Percentiles rank a stretch among this genome's conserved stretches.
phyloP scores from a whole-genome alignment of 2,888 invertebrate species.

The Trissonchulus latispiculum region DNA sequence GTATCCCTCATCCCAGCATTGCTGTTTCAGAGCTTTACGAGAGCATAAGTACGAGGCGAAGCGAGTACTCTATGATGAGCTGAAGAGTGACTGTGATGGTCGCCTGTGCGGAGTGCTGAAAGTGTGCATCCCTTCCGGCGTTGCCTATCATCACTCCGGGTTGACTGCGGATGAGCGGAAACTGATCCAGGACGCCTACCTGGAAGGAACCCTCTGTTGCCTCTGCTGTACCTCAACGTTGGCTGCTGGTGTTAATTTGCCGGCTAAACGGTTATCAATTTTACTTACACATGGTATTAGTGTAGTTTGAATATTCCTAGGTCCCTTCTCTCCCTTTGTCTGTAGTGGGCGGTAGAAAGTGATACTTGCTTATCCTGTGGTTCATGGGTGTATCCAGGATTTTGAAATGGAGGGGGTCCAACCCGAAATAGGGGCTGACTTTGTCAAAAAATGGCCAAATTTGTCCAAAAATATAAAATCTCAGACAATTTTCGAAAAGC shows the following conservation, averaged over 20 bases:
- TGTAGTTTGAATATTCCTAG: too few relatives aligned
- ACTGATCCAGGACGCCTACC: constrained; percentile 59
- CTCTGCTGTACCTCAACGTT: constrained; percentile 90
- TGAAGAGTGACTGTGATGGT: constrained; percentile 55
- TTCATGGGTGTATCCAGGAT: too few relatives aligned
- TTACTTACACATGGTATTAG: too few relatives aligned
- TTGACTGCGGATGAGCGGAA: constrained; percentile 74
- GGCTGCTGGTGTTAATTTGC: constrained; percentile 94
- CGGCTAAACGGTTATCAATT: constrained; percentile 69
- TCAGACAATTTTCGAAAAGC: too few relatives aligned
- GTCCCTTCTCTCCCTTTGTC: too few relatives aligned
- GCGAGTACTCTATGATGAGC: not conserved
- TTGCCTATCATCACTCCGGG: constrained; percentile 81
- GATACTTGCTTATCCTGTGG: too few relatives aligned
- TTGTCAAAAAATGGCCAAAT: too few relatives aligned
- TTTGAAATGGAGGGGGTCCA: too few relatives aligned
- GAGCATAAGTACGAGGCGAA: not conserved
- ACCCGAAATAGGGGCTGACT: too few relatives aligned
- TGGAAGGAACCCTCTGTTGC: constrained; percentile 66
- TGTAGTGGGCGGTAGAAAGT: too few relatives aligned
- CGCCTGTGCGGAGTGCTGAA: constrained; percentile 58
- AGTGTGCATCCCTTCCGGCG: constrained; percentile 63
- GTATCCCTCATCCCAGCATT: too few relatives aligned
- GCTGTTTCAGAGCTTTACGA: constrained; percentile 23
- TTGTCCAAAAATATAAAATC: too few relatives aligned